Evolutionary conservation across 2,797 vertebrate genomes (phyloP).

Genomic region (Apogon hyalosoma): DNA sequence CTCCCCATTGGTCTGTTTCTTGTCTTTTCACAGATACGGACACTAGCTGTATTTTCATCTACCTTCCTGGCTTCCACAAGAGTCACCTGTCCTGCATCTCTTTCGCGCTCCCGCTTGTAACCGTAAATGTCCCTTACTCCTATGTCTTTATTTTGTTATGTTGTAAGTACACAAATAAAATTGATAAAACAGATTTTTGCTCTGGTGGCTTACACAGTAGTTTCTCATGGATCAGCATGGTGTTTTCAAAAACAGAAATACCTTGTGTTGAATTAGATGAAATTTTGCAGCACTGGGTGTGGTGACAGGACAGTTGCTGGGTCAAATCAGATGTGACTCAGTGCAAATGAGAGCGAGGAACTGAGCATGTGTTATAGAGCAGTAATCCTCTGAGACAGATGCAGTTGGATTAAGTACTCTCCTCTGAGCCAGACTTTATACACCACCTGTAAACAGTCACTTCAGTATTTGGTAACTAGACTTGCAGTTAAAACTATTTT

Average conservation of each 20-base stretch:
- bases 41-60: slow-evolving; percentile 71
- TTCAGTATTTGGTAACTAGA: neutral
- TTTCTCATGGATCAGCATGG: neutral
- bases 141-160: slow-evolving; percentile 60
- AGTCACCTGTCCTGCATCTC: slow-evolving; percentile 22
- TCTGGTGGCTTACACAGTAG: neutral
- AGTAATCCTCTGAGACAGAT: slow-evolving; percentile 59
- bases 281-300: neutral
- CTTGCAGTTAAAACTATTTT: too few relatives aligned
- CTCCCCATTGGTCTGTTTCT: slow-evolving; percentile 9
- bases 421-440: slow-evolving; percentile 8
- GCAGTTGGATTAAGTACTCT: slow-evolving; percentile 40
- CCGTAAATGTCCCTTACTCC: slow-evolving; percentile 41
- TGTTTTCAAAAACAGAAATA: neutral
- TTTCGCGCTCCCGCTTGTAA: slow-evolving; percentile 17
- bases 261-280: neutral
- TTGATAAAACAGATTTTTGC: slow-evolving; percentile 15
- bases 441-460: slow-evolving; percentile 6
- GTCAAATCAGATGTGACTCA: slow-evolving; percentile 21
- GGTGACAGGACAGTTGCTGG: neutral
- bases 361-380: slow-evolving; percentile 3
- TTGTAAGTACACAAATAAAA: slow-evolving; percentile 76
- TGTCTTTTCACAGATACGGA: slow-evolving; percentile 80
- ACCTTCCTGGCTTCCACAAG: slow-evolving; percentile 27
- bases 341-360: neutral